These are phyloP conservation scores for Limulus polyphemus DNA, from an alignment of 2,888 invertebrate species.

Conservation along the genomic window DNA sequence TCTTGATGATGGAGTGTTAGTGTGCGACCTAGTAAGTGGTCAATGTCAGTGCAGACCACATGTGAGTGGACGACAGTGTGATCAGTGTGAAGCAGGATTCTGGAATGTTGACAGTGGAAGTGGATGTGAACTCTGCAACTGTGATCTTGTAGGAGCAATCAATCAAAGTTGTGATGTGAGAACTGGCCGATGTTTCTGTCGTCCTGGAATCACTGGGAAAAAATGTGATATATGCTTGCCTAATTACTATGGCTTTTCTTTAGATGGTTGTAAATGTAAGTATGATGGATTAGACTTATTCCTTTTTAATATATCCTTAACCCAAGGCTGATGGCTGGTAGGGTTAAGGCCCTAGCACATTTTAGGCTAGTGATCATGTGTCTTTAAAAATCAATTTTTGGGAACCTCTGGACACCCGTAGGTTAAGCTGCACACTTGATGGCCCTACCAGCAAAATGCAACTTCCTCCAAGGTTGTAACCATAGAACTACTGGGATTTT, in stretches of 20 bases:
- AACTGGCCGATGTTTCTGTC: constrained; percentile 72
- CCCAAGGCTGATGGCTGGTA: too few relatives aligned
- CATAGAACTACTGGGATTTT: too few relatives aligned
- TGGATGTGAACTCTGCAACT: constrained; percentile 55
- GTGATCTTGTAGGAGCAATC: constrained; percentile 73
- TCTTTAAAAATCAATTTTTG: too few relatives aligned
- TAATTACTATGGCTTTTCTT: constrained; percentile 41
- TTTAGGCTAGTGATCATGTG: too few relatives aligned
- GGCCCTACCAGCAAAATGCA: too few relatives aligned
- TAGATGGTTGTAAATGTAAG: constrained; percentile 39
- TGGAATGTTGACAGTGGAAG: constrained; percentile 47
- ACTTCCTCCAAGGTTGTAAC: too few relatives aligned
- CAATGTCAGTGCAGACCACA: constrained; percentile 38
- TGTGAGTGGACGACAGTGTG: constrained; percentile 36
- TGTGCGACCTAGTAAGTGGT: constrained; percentile 34
- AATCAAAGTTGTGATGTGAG: constrained; percentile 66
- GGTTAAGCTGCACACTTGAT: too few relatives aligned
- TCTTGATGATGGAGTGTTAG: constrained; percentile 10
- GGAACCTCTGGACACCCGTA: too few relatives aligned
- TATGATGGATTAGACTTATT: background rate
- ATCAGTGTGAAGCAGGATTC: constrained; percentile 52
- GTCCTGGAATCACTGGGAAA: constrained; percentile 39
- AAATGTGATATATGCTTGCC: constrained; percentile 41
- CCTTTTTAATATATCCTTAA: too few relatives aligned
- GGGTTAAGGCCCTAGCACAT: too few relatives aligned